Percentiles rank a stretch among this genome's conserved stretches.
Conservation (phyloP, 2,888 invertebrate species). For the Nymphalis polychloros region DNA sequence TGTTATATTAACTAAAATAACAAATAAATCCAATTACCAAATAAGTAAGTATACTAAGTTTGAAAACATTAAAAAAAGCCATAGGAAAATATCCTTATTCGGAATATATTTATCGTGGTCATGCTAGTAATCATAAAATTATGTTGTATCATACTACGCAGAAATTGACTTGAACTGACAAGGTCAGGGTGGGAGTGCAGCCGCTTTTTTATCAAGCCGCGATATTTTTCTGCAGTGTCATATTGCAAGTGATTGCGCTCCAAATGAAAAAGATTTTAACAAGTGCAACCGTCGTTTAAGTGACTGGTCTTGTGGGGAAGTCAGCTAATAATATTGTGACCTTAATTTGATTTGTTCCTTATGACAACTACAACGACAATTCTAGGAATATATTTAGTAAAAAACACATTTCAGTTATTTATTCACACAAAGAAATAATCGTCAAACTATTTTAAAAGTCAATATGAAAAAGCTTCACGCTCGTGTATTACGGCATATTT, state of each 20-base stretch:
- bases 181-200: conserved; percentile 49
- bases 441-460: not conserved
- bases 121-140: conserved; percentile 33
- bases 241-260: conserved; percentile 34
- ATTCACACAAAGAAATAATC: not conserved
- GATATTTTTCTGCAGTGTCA: conserved; percentile 41
- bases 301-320: not conserved
- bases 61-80: not conserved
- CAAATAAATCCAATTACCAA: no score
- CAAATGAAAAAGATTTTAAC: conserved; percentile 26
- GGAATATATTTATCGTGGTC: conserved; percentile 19
- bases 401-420: not conserved
- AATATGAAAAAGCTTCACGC: no score
- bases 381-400: conserved; percentile 9
- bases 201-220: conserved; percentile 44
- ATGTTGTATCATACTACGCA: conserved; percentile 37
- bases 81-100: conserved; percentile 13
- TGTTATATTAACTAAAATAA: no score
- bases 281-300: conserved; percentile 6
- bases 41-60: not conserved
- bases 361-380: not conserved
- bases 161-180: conserved; percentile 39
- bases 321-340: conserved; percentile 13
- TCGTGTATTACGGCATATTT: no score
- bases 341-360: conserved; percentile 15